These are phyloP conservation scores for Martes flavigula DNA, from an alignment of 2,797 vertebrate species.

Conservation along the genomic window DNA sequence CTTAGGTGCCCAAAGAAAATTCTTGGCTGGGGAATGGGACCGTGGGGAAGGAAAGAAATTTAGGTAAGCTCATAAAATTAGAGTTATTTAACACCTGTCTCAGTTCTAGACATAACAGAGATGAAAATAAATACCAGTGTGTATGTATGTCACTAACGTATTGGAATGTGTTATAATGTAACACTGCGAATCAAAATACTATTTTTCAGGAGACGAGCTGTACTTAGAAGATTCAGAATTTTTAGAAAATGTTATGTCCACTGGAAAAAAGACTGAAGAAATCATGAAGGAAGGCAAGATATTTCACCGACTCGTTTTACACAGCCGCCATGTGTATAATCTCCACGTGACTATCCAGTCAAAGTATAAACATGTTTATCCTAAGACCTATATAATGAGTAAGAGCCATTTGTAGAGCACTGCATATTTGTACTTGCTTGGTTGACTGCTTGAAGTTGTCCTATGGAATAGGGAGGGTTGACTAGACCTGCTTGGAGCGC, in stretches of 20 bases:
- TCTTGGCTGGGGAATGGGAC: not conserved
- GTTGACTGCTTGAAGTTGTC: not conserved
- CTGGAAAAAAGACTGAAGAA: conserved; percentile 83
- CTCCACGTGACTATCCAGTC: conserved; percentile 79
- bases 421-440: not conserved
- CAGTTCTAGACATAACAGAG: not conserved
- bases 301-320: conserved; percentile 81
- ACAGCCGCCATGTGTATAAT: conserved; percentile 1
- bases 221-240: conserved; percentile 84
- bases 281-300: conserved; percentile 77
- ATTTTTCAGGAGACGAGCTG: conserved; percentile 85
- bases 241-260: conserved; percentile 80
- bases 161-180: not conserved
- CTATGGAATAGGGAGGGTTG: not conserved
- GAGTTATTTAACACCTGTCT: conserved; percentile 1
- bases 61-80: not conserved
- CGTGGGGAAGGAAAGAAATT: not conserved
- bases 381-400: conserved; percentile 62
- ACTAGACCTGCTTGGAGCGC: not conserved
- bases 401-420: conserved; percentile 76
- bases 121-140: not conserved
- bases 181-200: conserved; percentile 36
- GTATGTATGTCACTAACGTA: not conserved
- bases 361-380: conserved; percentile 83
- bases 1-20: conserved; percentile 1